phyloP scores from a whole-genome alignment of 1,140 invertebrate genomes.

The Eueides isabella region DNA sequence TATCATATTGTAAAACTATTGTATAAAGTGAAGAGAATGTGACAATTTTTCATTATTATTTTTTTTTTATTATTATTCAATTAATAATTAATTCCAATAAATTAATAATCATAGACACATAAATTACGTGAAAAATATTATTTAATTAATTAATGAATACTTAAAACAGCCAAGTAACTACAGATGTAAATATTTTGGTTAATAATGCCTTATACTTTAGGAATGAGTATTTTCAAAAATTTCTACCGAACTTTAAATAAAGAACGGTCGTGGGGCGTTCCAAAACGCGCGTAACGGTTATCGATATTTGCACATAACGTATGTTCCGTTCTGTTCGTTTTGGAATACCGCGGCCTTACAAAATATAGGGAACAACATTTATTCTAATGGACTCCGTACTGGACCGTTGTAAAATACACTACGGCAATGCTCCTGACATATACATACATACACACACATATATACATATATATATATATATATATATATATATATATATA shows the following conservation, averaged over 20 bases:
- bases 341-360: conserved; percentile 66
- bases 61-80: conserved; percentile 68
- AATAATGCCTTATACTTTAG: conserved; percentile 75
- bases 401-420: conserved; percentile 13
- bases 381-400: conserved; percentile 42
- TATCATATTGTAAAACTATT: conserved; percentile 84
- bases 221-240: conserved; percentile 79
- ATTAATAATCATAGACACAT: conserved; percentile 82
- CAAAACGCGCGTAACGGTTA: conserved; percentile 41
- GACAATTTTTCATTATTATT: conserved; percentile 76
- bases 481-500: too few species aligned
- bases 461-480: too few species aligned
- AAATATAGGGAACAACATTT: conserved; percentile 81
- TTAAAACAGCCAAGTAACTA: conserved; percentile 80
- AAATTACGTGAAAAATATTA: conserved; percentile 80
- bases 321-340: conserved; percentile 29
- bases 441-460: too few species aligned
- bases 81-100: conserved; percentile 79
- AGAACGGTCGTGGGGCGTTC: conserved; percentile 59
- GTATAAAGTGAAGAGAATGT: conserved; percentile 83
- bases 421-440: conserved; percentile 9
- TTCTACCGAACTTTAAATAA: conserved; percentile 66
- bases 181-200: conserved; percentile 78
- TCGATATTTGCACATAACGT: neutral
- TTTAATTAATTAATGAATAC: conserved; percentile 70